Base-by-base conservation (phyloP, 2,113 vertebrate species). In the Chascanopsetta lugubris region DNA sequence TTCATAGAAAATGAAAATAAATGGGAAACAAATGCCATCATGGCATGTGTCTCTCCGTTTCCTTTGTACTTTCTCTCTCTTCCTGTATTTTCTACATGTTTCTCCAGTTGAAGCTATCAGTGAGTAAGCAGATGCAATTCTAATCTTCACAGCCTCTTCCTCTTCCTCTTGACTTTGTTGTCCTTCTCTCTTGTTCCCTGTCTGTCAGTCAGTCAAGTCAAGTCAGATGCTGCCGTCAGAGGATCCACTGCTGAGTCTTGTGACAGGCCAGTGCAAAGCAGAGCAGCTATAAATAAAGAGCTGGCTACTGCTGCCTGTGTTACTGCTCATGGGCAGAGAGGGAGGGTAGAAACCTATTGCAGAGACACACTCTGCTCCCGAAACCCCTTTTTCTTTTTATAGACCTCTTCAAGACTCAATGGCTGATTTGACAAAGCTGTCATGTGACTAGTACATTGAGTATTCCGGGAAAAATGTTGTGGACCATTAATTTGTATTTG, bases 261-360 rank as follows among this genome's bases (percentile, higher is more conserved):
- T 90, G 88, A 90, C 85, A 80, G 56, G 72, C 72, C 61, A 75
- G 71, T 48, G 79, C 49, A 61, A 77, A 85, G 55, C 50, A 17
- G 27, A 74, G 75, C 40, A 26, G 77, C 82, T 87, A 86, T 88
- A 85, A 90, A 90, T 90, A 90, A 75, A 85, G 62, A 75, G 27
- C 48, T 72, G 49, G 63, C 76, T 70, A 53, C 77, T 47, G n/a
- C 62, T 64, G 43, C 61, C 48, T 61, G 57, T 75, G 47, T 65
- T 84, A 72, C 61, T 66, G 78, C 61, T 79, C 60, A 50, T 66
- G 70, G 55, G 63, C 9, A 51, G 49, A 64, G 49, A 45, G 20
- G 11, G 55, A 56, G 45, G 57, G 32, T 32, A 72, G 55, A 63
- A 34, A 40, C 40, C n/a, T 34, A n/a, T 36, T 29, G n/a, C 45